A percentile compares a stretch with the other conserved stretches of the same genome.
Evolutionary conservation across 2,888 invertebrate species (phyloP).

Genomic region (Emmelina monodactyla): DNA sequence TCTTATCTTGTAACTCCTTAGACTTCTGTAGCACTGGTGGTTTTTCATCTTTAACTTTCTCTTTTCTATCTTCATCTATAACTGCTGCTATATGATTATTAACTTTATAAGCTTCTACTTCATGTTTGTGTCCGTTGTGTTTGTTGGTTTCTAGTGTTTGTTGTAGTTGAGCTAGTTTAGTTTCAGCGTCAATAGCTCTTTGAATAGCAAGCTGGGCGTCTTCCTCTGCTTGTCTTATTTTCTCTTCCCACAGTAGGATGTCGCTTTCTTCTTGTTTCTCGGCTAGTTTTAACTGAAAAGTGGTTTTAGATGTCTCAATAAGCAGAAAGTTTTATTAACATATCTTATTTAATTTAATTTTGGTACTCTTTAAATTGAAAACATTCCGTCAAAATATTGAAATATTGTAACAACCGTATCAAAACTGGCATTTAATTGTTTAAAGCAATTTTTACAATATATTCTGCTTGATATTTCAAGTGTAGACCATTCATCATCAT

Average conservation of each 20-base stretch:
- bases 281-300: constrained; percentile 64
- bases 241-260: constrained; percentile 73
- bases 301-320: too few relatives aligned
- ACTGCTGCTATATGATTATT: constrained; percentile 21
- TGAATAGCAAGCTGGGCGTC: constrained; percentile 69
- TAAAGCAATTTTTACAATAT: too few relatives aligned
- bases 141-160: constrained; percentile 7
- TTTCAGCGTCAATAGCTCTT: constrained; percentile 64
- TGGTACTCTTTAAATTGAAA: too few relatives aligned
- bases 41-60: constrained; percentile 10
- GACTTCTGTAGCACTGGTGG: too few relatives aligned
- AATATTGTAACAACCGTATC: too few relatives aligned
- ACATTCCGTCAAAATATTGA: neutral
- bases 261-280: constrained; percentile 73
- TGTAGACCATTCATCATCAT: too few relatives aligned
- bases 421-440: too few relatives aligned
- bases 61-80: constrained; percentile 18
- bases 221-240: constrained; percentile 72
- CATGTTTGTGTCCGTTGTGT: constrained; percentile 12
- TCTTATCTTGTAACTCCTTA: constrained; percentile 8
- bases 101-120: too few relatives aligned
- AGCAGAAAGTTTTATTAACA: too few relatives aligned
- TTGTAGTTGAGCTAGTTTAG: constrained; percentile 21
- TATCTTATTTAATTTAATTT: neutral
- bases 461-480: too few relatives aligned